Evolutionary conservation across 2,888 invertebrate species (phyloP).

Genomic region (Polia nebulosa): DNA sequence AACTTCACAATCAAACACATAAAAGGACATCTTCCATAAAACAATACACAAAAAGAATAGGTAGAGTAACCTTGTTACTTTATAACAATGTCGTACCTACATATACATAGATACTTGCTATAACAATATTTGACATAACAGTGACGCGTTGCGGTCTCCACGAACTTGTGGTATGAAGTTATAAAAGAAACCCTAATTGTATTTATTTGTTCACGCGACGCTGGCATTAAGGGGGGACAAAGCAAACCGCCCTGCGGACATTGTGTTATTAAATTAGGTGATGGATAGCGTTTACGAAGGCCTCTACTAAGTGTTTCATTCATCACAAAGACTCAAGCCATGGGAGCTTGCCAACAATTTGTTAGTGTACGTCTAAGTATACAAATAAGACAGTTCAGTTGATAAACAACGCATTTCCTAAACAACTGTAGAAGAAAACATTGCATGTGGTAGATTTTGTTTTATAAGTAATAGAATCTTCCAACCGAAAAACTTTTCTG

Average conservation of each 20-base stretch:
- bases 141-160: conserved; percentile 30
- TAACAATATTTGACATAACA: conserved; percentile 47
- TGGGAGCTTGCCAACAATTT: conserved; percentile 55
- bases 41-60: neutral
- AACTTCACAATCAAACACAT: neutral
- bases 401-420: conserved; percentile 12
- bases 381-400: conserved; percentile 24
- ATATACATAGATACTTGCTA: neutral
- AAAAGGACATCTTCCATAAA: neutral
- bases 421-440: neutral
- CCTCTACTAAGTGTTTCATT: conserved; percentile 57
- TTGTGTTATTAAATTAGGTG: conserved; percentile 59
- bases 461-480: neutral
- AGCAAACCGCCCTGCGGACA: conserved; percentile 50
- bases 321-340: conserved; percentile 49
- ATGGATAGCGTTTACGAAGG: conserved; percentile 51
- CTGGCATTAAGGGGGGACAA: conserved; percentile 59
- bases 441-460: neutral
- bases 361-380: conserved; percentile 21
- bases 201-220: conserved; percentile 58
- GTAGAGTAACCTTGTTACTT: conserved; percentile 1
- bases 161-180: conserved; percentile 30
- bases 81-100: neutral
- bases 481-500: neutral
- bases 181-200: conserved; percentile 55